These are phyloP conservation scores for Anoplopoma fimbria DNA, from an alignment of 2,113 vertebrate species.

Conservation along the genomic window DNA sequence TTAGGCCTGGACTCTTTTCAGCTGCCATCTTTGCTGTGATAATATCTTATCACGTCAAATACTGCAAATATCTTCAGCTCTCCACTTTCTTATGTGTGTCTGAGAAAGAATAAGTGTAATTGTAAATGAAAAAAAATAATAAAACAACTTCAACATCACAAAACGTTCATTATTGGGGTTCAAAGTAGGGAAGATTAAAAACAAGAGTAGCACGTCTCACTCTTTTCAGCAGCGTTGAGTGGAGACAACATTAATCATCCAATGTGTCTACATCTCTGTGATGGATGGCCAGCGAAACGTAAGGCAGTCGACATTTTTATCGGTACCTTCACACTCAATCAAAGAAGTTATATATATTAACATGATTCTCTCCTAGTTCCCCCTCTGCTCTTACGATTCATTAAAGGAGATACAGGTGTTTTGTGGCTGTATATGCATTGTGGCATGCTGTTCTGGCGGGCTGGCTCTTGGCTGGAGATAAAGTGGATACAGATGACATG, in stretches of 20 bases:
- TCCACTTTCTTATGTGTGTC: not conserved
- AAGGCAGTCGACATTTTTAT: conserved; percentile 67
- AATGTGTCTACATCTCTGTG: conserved; percentile 43
- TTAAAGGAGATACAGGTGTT: conserved; percentile 36
- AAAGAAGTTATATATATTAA: conserved; percentile 58
- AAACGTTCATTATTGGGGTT: conserved; percentile 61
- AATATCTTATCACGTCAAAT: conserved; percentile 29
- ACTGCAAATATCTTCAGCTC: conserved; percentile 26
- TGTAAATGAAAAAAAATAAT: conserved; percentile 49
- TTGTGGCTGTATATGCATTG: conserved; percentile 34
- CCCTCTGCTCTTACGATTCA: conserved; percentile 18
- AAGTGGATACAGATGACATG: conserved; percentile 70
- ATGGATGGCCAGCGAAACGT: conserved; percentile 63
- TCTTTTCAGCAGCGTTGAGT: conserved; percentile 35
- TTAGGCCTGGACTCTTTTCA: conserved; percentile 19
- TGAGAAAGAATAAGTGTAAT: not conserved
- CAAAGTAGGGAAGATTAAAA: conserved; percentile 26
- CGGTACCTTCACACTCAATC: conserved; percentile 46
- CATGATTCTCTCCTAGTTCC: conserved; percentile 32
- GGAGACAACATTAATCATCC: conserved; percentile 64
- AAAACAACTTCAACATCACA: conserved; percentile 56
- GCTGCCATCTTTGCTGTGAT: conserved; percentile 17
- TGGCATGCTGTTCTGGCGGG: conserved; percentile 60
- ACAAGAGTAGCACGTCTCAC: conserved; percentile 34
- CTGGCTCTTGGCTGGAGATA: conserved; percentile 61